phyloP scores from a whole-genome alignment of 64 coral and sea anemone genomes.

The Trachythela sp. region DNA sequence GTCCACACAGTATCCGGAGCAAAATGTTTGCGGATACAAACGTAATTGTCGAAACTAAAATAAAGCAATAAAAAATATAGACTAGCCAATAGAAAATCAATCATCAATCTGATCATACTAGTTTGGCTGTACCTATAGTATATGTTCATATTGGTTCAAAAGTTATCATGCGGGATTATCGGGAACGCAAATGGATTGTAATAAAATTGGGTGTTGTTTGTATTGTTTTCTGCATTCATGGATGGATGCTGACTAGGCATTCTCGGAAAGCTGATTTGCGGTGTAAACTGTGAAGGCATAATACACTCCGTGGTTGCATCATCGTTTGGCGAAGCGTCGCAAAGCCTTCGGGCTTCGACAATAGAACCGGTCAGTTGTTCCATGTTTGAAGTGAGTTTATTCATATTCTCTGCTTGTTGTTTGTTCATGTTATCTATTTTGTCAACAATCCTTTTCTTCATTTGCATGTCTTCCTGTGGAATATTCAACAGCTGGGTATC shows the following conservation, averaged over 20 bases:
- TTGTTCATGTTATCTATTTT: not conserved
- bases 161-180: no score
- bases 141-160: no score
- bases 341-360: not conserved
- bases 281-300: not conserved
- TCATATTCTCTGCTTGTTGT: not conserved
- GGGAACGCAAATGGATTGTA: no score
- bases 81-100: no score
- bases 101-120: no score
- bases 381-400: constrained; percentile 6
- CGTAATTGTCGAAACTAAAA: no score
- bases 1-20: no score
- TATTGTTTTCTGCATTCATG: not conserved
- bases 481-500: not conserved
- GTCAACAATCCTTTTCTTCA: not conserved
- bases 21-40: no score
- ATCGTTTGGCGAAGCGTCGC: not conserved
- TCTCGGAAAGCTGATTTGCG: not conserved
- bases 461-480: not conserved
- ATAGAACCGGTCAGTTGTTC: not conserved
- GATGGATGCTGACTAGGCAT: not conserved
- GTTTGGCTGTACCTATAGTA: no score
- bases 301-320: not conserved
- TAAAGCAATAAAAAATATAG: no score
- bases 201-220: no score